Conservation (phyloP, 1,140 invertebrate genomes). For the Sesamia nonagrioides region DNA sequence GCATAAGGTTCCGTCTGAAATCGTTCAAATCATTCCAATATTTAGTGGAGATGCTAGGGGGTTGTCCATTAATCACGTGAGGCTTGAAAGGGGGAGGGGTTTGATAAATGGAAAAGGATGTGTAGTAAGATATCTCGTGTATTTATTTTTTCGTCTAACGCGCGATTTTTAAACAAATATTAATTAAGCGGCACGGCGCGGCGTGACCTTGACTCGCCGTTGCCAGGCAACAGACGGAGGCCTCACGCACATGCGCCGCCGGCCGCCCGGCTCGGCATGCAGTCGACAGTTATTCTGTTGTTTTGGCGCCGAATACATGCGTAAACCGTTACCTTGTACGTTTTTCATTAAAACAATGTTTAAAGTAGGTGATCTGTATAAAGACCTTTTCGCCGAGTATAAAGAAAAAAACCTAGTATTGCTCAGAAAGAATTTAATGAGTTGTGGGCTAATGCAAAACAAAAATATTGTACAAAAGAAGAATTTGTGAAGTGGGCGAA, state of each 20-base stretch:
- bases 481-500: conserved; percentile 15
- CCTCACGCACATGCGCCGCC: not conserved
- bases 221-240: too few relatives aligned
- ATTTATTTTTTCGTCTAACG: too few relatives aligned
- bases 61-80: too few relatives aligned
- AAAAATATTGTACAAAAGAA: conserved; percentile 50
- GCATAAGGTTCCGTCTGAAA: too few relatives aligned
- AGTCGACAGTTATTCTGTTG: conserved; percentile 48
- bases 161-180: too few relatives aligned
- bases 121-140: too few relatives aligned
- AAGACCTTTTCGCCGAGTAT: conserved; percentile 54
- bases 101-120: too few relatives aligned
- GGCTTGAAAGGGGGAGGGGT: too few relatives aligned
- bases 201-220: too few relatives aligned
- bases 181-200: too few relatives aligned
- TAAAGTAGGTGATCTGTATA: conserved; percentile 58
- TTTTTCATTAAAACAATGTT: conserved; percentile 41
- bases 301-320: conserved; percentile 49
- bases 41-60: too few relatives aligned
- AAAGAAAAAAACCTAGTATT: conserved; percentile 55
- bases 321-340: conserved; percentile 43
- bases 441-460: conserved; percentile 53
- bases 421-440: conserved; percentile 53
- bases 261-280: conserved; percentile 35
- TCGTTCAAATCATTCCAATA: too few relatives aligned